These are phyloP conservation scores for Rhagoletis zephyria DNA, from an alignment of 1,140 invertebrate genomes.

Conservation along the genomic window DNA sequence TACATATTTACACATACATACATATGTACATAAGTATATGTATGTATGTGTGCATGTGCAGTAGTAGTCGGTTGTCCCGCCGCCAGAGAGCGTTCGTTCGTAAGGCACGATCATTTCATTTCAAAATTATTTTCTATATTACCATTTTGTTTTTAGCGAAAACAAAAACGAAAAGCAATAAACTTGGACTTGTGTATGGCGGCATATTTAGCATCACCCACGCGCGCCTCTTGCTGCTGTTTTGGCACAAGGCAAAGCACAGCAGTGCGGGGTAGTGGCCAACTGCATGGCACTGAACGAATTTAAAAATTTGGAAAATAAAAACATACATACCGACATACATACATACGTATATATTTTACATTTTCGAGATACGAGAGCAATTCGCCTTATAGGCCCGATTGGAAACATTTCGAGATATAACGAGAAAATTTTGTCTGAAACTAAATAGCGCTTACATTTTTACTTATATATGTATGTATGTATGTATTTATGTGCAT, in stretches of 20 bases:
- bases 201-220: conserved; percentile 55
- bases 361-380: background rate
- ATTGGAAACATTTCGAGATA: conserved; percentile 9
- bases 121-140: conserved; percentile 45
- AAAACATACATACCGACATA: background rate
- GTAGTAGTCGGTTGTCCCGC: background rate
- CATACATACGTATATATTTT: background rate
- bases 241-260: conserved; percentile 1
- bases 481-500: background rate
- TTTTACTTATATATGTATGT: background rate
- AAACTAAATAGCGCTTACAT: background rate
- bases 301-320: conserved; percentile 14
- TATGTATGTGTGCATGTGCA: background rate
- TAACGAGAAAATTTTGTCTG: background rate
- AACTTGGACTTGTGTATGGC: conserved; percentile 58
- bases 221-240: conserved; percentile 33
- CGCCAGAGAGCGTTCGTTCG: conserved; percentile 6
- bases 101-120: background rate
- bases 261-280: background rate
- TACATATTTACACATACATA: conserved; percentile 22
- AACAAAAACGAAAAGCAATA: conserved; percentile 52
- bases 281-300: conserved; percentile 20
- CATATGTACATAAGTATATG: background rate
- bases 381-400: background rate
- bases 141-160: conserved; percentile 27